These are phyloP conservation scores for Karalla daura DNA, from an alignment of 2,797 vertebrate genomes.

Conservation along the genomic window DNA sequence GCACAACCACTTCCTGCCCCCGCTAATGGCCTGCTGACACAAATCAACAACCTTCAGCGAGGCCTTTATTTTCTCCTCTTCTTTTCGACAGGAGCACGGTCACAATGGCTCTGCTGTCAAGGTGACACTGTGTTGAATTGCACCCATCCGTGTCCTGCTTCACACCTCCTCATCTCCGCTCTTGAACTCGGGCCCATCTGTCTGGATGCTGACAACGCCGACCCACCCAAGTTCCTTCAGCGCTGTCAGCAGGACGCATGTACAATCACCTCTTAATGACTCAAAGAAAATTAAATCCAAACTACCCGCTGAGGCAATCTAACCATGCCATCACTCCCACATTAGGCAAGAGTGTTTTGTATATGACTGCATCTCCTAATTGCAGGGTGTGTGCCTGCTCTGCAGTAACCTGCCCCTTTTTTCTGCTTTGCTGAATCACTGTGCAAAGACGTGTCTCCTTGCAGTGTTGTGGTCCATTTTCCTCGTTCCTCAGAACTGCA, in stretches of 20 bases:
- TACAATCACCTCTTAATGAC: slow-evolving; percentile 15
- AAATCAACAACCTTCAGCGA: slow-evolving; percentile 44
- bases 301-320: background rate
- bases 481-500: slow-evolving; percentile 21
- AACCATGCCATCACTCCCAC: background rate
- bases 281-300: slow-evolving; percentile 13
- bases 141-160: slow-evolving; percentile 37
- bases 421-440: slow-evolving; percentile 60
- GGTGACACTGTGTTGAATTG: slow-evolving; percentile 32
- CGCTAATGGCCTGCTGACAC: slow-evolving; percentile 43
- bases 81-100: slow-evolving; percentile 17
- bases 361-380: slow-evolving; percentile 6
- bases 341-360: slow-evolving; percentile 1
- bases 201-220: slow-evolving; percentile 2
- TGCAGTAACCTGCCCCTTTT: slow-evolving; percentile 33
- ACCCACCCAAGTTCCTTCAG: slow-evolving; percentile 2
- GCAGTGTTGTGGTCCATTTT: slow-evolving; percentile 30
- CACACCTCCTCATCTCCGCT: slow-evolving; percentile 38
- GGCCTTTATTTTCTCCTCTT: slow-evolving; percentile 3
- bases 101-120: slow-evolving; percentile 5
- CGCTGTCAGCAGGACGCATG: slow-evolving; percentile 14
- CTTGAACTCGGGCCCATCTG: background rate
- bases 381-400: slow-evolving; percentile 36
- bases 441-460: background rate
- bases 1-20: background rate